Evolutionary conservation across 2,113 vertebrate genomes (phyloP).

Genomic region (Nothoprocta perdicaria): DNA sequence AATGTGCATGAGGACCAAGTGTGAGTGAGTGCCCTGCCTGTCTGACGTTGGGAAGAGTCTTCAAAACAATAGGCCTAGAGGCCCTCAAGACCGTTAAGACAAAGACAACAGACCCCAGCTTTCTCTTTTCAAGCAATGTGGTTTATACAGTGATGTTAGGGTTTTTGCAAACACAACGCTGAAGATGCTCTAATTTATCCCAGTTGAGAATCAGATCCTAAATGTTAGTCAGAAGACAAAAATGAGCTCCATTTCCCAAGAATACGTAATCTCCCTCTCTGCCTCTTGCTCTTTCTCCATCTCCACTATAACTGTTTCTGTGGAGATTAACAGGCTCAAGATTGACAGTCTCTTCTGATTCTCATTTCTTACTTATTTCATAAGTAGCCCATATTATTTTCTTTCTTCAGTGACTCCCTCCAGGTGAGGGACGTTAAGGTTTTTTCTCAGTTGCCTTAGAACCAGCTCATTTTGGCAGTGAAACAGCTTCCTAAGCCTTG

Average conservation of each 20-base stretch:
- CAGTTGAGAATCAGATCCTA: constrained; percentile 50
- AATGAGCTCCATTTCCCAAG: constrained; percentile 48
- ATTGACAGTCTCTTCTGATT: background rate
- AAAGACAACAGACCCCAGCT: constrained; percentile 42
- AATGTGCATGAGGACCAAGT: constrained; percentile 22
- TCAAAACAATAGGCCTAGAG: constrained; percentile 41
- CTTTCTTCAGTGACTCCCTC: constrained; percentile 21
- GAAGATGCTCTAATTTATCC: constrained; percentile 57
- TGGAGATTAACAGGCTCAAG: background rate
- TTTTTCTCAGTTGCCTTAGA: constrained; percentile 14
- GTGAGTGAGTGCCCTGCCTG: constrained; percentile 17
- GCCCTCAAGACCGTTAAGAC: background rate
- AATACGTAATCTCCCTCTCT: background rate
- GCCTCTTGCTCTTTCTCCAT: background rate
- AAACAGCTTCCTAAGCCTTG: background rate
- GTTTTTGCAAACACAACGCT: constrained; percentile 56
- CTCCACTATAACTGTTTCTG: constrained; percentile 1
- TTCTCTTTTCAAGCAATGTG: constrained; percentile 44
- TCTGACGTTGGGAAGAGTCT: background rate
- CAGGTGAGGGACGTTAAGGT: background rate
- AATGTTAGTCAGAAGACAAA: constrained; percentile 66
- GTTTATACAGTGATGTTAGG: constrained; percentile 54
- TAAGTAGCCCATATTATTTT: constrained; percentile 13
- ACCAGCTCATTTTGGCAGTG: constrained; percentile 13
- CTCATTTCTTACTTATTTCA: background rate